Conservation (phyloP, 2,113 vertebrate genomes). For the Varanus salvator region DNA sequence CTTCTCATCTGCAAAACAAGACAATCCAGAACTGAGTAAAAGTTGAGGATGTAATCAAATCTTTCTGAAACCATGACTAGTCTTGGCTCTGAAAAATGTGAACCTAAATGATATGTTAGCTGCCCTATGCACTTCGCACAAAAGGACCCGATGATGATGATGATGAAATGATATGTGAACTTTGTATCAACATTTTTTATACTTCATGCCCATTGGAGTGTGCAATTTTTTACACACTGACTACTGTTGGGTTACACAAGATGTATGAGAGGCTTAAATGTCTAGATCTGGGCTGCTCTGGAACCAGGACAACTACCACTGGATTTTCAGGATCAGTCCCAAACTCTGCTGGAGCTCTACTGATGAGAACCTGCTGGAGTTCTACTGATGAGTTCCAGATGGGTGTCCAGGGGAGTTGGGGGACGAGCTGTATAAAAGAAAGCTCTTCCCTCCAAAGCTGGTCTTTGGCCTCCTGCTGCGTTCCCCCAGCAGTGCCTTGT, state of each 20-base stretch:
- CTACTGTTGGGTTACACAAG: not conserved
- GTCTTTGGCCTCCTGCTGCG: no score
- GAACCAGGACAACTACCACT: no score
- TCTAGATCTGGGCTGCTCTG: no score
- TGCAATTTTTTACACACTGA: not conserved
- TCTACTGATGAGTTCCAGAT: no score
- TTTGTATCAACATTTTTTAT: constrained; percentile 9
- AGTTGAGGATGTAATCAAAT: not conserved
- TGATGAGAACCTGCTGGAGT: no score
- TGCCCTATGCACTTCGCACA: not conserved
- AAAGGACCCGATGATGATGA: no score
- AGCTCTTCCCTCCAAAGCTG: no score
- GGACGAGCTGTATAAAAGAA: no score
- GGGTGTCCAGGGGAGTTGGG: no score
- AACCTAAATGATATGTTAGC: not conserved
- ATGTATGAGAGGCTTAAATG: not conserved
- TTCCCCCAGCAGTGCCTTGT: no score
- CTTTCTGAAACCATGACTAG: not conserved
- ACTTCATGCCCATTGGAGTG: not conserved
- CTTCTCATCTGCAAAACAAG: not conserved
- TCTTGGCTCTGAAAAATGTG: not conserved
- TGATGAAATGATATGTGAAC: not conserved
- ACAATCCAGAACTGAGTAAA: not conserved
- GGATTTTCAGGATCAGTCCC: no score
- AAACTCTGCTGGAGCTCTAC: no score